Conservation (phyloP, 2,888 invertebrate genomes). For the Exephanes ischioxanthus region DNA sequence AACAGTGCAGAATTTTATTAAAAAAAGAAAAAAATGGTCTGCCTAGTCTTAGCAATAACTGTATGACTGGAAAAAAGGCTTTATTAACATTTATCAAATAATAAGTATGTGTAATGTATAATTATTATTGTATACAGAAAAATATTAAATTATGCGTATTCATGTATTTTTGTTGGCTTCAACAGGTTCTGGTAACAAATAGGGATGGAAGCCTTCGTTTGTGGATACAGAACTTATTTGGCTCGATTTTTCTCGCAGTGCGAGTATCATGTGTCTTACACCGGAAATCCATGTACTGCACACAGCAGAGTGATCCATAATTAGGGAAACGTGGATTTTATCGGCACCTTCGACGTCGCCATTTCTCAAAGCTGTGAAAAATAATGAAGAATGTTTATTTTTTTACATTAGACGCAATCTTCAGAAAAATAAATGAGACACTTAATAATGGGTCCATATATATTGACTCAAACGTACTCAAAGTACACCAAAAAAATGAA, state of each 20-base stretch:
- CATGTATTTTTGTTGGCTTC: neutral
- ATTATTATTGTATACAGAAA: conserved; percentile 13
- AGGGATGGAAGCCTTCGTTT: conserved; percentile 19
- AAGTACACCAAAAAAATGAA: neutral
- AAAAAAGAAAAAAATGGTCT: neutral
- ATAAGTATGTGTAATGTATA: neutral
- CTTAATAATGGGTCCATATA: too few species aligned
- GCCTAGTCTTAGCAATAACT: neutral
- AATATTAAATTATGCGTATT: conserved; percentile 19
- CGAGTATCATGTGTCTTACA: conserved; percentile 87
- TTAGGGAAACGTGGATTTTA: conserved; percentile 87
- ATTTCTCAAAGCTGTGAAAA: conserved; percentile 85
- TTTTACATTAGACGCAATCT: neutral
- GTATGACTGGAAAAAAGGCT: neutral
- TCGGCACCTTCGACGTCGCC: conserved; percentile 86
- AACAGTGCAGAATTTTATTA: neutral
- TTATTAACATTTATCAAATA: conserved; percentile 29
- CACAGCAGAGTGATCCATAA: conserved; percentile 87
- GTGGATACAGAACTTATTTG: neutral
- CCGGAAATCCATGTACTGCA: conserved; percentile 89
- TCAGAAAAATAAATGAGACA: too few species aligned
- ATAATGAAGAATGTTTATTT: conserved; percentile 23
- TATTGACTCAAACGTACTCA: neutral
- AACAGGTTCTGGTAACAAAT: conserved; percentile 54
- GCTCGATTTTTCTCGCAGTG: conserved; percentile 73